Base-by-base conservation (phyloP, 2,113 vertebrate species). In the Chauna torquata region DNA sequence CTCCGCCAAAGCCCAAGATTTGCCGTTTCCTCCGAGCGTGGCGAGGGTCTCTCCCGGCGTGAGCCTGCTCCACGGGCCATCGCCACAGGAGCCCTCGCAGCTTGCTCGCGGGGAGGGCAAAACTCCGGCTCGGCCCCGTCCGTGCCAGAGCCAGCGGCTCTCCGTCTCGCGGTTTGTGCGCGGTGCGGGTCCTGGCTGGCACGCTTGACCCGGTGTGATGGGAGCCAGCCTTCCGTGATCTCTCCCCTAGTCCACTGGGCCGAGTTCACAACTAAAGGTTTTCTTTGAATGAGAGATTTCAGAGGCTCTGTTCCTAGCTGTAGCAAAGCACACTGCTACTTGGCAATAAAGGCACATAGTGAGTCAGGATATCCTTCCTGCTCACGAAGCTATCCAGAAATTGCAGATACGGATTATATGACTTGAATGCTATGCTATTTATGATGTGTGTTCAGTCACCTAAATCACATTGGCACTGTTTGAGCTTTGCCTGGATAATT, bases 401-500 rank as follows among this genome's bases (percentile, higher is more conserved):
- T 0, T 22, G 75, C 92, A 85, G 90, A 25, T 30, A 52, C 2
- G 14, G 87, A 68, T 94, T 65, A 38, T 45, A 38, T 5, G 82
- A 6, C 78, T 57, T 24, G 70, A 59, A 69, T 34, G 88, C 88
- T 54, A 32, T 38, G 1, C 80, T 81, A n/a, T 72, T 96, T 92
- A 32, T 44, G 91, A 16, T 87, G 85, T 80, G 94, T 92, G 92
- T 14, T 93, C 94, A 80, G 88, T 15, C 94, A 85, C 92, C 94
- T 95, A 87, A 90, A 96, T 90, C 95, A 78, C 30, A 3, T 22
- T 92, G 94, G 96, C 93, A 80, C 77, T 1, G 54, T 65, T 88
- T 22, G 32, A 82, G 90, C 85, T 92, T 88, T 24, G 93, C 76
- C 92, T 74, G 95, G 92, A 24, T 94, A 93, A 96, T 90, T 96